Conservation (phyloP, 2,888 invertebrate species). For the Plutella xylostella region DNA sequence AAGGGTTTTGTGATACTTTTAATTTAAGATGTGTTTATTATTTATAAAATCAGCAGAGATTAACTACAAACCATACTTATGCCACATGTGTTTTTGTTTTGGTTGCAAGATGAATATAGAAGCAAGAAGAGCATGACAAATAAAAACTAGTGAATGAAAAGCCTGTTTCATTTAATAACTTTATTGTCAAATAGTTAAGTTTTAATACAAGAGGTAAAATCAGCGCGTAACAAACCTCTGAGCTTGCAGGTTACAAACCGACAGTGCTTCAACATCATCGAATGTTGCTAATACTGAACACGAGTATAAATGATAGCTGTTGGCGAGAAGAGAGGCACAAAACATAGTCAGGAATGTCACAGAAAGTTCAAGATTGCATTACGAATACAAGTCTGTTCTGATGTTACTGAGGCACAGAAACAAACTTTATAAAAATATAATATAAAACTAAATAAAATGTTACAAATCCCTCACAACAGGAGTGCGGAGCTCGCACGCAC, state of each 20-base stretch:
- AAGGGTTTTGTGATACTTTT: too few relatives aligned
- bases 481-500: background rate
- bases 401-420: constrained; percentile 46
- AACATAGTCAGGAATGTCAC: too few relatives aligned
- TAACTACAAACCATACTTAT: too few relatives aligned
- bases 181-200: constrained; percentile 51
- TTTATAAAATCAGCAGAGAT: too few relatives aligned
- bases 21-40: too few relatives aligned
- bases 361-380: too few relatives aligned
- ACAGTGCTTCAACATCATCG: constrained; percentile 46
- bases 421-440: constrained; percentile 38
- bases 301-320: too few relatives aligned
- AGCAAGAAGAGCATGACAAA: constrained; percentile 5
- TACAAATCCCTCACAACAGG: constrained; percentile 1
- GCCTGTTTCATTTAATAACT: constrained; percentile 34
- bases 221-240: constrained; percentile 25
- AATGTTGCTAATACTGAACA: constrained; percentile 40
- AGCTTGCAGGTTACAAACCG: constrained; percentile 35
- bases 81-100: too few relatives aligned
- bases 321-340: too few relatives aligned
- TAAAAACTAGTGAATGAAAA: constrained; percentile 18
- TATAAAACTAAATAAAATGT: constrained; percentile 52
- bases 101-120: too few relatives aligned
- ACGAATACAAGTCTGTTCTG: too few relatives aligned
- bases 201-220: constrained; percentile 31